Conservation (phyloP, 1,140 invertebrate species). For the Helicoverpa zea region DNA sequence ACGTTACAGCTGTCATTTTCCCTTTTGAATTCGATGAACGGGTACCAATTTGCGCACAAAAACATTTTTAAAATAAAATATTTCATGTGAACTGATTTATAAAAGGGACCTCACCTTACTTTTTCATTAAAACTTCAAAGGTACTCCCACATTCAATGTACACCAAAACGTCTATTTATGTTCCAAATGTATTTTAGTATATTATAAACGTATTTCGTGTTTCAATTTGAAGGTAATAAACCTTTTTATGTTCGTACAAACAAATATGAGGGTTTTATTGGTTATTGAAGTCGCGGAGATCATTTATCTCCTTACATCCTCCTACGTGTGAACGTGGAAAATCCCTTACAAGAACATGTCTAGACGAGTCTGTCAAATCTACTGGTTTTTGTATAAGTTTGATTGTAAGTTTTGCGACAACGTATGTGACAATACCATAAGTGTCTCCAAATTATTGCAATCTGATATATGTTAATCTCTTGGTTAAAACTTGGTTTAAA, state of each 20-base stretch:
- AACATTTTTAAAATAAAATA: constrained; percentile 19
- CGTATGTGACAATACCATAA: too few relatives aligned
- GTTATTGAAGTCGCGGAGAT: background rate
- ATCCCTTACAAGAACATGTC: too few relatives aligned
- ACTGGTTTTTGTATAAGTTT: too few relatives aligned
- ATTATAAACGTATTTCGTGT: constrained; percentile 9
- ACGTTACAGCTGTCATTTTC: constrained; percentile 17
- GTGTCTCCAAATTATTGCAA: too few relatives aligned
- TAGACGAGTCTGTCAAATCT: too few relatives aligned
- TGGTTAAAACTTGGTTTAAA: too few relatives aligned
- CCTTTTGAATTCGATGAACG: background rate
- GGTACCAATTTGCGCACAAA: constrained; percentile 7
- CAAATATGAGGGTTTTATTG: background rate
- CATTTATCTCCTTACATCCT: background rate
- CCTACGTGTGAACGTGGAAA: too few relatives aligned
- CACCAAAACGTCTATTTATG: constrained; percentile 8
- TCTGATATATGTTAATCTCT: too few relatives aligned
- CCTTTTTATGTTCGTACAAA: constrained; percentile 8
- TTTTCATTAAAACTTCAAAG: constrained; percentile 24
- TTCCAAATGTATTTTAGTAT: background rate
- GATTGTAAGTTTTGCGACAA: too few relatives aligned
- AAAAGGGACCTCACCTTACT: constrained; percentile 17
- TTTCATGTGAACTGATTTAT: constrained; percentile 8
- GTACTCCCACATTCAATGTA: constrained; percentile 8
- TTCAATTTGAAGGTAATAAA: constrained; percentile 8